Evolutionary conservation across 2,888 invertebrate genomes (phyloP).

Genomic region (Pinctada fucata): DNA sequence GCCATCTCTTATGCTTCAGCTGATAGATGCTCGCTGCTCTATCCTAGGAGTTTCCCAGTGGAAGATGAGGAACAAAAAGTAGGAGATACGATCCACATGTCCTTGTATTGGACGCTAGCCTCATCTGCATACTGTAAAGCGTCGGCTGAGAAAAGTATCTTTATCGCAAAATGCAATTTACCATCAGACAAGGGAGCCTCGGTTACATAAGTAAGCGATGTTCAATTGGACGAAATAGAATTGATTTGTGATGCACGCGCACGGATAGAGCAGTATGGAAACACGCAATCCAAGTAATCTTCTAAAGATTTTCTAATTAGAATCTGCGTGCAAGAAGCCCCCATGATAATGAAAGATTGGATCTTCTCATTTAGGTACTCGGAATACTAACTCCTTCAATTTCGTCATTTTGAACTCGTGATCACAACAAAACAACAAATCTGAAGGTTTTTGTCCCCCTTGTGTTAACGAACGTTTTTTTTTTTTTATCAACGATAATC

Average conservation of each 20-base stretch:
- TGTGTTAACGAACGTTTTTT: too few relatives aligned
- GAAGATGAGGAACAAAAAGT: too few relatives aligned
- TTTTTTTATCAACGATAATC: too few relatives aligned
- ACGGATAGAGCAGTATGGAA: background rate
- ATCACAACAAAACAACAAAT: too few relatives aligned
- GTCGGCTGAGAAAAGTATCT: background rate
- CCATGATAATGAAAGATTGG: background rate
- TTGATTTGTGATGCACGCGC: conserved; percentile 3
- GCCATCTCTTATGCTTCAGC: too few relatives aligned
- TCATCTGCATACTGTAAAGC: background rate
- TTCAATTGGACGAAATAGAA: background rate
- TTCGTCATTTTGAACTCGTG: too few relatives aligned
- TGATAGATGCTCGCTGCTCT: too few relatives aligned
- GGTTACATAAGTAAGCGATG: background rate
- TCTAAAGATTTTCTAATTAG: background rate
- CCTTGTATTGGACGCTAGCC: background rate
- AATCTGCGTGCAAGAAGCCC: background rate
- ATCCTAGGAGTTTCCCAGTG: too few relatives aligned
- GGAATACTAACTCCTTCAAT: too few relatives aligned
- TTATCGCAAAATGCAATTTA: background rate
- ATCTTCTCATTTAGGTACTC: background rate
- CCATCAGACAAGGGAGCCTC: background rate
- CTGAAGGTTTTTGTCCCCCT: too few relatives aligned
- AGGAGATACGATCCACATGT: too few relatives aligned
- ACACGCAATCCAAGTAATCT: background rate